phyloP scores from a whole-genome alignment of 2,888 invertebrate genomes.

The Polyommatus iphigenia region DNA sequence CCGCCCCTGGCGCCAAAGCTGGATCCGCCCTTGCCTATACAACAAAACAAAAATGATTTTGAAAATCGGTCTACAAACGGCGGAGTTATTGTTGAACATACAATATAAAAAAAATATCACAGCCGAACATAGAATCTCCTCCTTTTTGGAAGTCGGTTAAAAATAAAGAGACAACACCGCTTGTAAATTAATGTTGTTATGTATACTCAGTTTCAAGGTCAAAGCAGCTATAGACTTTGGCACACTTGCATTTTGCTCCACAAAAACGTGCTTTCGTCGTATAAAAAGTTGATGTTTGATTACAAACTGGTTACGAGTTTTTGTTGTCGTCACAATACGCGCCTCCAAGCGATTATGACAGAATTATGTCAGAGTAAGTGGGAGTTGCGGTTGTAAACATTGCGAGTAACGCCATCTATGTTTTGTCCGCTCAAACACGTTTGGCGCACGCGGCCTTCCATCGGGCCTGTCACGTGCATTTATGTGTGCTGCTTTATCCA shows the following conservation, averaged over 20 bases:
- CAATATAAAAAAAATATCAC: no score
- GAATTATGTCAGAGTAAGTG: conserved; percentile 61
- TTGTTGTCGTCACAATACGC: conserved; percentile 43
- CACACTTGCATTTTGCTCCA: background rate
- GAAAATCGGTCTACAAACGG: no score
- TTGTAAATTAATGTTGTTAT: no score
- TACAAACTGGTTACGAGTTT: conserved; percentile 40
- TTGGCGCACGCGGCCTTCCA: conserved; percentile 44
- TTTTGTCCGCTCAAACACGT: conserved; percentile 31
- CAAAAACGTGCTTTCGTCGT: background rate
- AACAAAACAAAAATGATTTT: no score
- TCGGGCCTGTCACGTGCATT: conserved; percentile 60
- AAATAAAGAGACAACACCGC: no score
- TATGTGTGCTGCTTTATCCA: conserved; percentile 53
- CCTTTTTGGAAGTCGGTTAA: no score
- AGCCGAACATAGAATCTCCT: no score
- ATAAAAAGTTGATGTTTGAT: conserved; percentile 19
- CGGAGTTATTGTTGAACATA: no score
- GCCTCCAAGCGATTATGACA: conserved; percentile 49
- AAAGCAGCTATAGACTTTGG: background rate
- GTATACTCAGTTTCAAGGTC: conserved; percentile 15
- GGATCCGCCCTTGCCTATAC: no score
- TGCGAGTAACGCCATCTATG: conserved; percentile 57
- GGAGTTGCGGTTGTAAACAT: conserved; percentile 56
- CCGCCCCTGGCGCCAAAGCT: no score